Conservation (phyloP, 2,113 vertebrate species). For the Nestor notabilis region DNA sequence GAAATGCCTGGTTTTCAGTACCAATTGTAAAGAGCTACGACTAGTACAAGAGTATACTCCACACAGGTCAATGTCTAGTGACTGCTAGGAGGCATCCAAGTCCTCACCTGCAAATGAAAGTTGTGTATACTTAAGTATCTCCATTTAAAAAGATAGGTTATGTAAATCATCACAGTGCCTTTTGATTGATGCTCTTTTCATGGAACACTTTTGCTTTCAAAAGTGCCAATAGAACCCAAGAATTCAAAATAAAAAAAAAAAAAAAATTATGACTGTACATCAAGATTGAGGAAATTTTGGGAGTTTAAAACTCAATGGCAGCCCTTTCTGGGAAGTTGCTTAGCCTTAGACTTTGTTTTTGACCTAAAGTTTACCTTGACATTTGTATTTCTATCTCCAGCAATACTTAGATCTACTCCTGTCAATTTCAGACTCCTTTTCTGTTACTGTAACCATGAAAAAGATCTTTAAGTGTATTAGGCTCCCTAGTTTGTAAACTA, state of each 20-base stretch:
- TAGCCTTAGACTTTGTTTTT: neutral
- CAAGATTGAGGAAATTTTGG: fast-evolving
- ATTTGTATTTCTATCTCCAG: neutral
- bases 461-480: neutral
- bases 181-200: neutral
- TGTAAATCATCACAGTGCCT: neutral
- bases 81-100: neutral
- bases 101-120: neutral
- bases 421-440: neutral
- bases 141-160: neutral
- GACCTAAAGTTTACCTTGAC: neutral
- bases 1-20: neutral
- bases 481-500: neutral
- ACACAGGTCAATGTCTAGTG: neutral
- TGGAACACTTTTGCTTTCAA: neutral
- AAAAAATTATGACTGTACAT: neutral
- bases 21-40: fast-evolving
- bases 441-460: neutral
- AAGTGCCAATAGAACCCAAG: neutral
- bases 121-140: neutral
- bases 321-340: neutral
- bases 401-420: neutral
- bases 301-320: neutral
- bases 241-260: neutral
- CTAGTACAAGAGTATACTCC: neutral